These are phyloP conservation scores for Arctia plantaginis DNA, from an alignment of 2,888 invertebrate species.

Conservation along the genomic window DNA sequence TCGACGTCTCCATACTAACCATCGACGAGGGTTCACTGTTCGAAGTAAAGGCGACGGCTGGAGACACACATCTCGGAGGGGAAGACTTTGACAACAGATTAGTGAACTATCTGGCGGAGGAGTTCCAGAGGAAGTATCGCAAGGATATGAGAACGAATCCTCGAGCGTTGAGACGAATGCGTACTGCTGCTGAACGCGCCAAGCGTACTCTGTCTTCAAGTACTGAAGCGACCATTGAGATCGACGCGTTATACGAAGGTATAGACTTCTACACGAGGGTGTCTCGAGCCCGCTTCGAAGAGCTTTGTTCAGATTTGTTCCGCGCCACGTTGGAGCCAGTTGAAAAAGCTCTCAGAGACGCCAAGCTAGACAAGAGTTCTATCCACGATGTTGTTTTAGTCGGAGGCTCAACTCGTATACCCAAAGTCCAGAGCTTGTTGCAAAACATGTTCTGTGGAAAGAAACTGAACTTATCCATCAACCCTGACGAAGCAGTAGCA, in stretches of 20 bases:
- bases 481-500: conserved; percentile 16
- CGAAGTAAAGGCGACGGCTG: conserved; percentile 93
- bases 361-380: conserved; percentile 89
- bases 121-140: conserved; percentile 78
- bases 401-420: conserved; percentile 18
- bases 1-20: conserved; percentile 93
- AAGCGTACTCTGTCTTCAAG: conserved; percentile 90
- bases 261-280: conserved; percentile 88
- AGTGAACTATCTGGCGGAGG: conserved; percentile 87
- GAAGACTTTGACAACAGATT: conserved; percentile 55
- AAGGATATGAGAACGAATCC: conserved; percentile 88
- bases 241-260: conserved; percentile 89
- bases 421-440: conserved; percentile 14
- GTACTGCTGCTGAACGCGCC: conserved; percentile 90
- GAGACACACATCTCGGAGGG: no score
- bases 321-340: conserved; percentile 88
- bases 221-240: conserved; percentile 89
- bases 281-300: conserved; percentile 90
- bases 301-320: conserved; percentile 58
- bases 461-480: conserved; percentile 18
- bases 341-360: conserved; percentile 90
- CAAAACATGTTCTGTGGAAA: conserved; percentile 14
- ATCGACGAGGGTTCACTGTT: conserved; percentile 92
- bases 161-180: conserved; percentile 87
- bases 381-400: conserved; percentile 75